These are phyloP conservation scores for Mustela lutreola DNA, from an alignment of 2,113 vertebrate species.

Conservation along the genomic window DNA sequence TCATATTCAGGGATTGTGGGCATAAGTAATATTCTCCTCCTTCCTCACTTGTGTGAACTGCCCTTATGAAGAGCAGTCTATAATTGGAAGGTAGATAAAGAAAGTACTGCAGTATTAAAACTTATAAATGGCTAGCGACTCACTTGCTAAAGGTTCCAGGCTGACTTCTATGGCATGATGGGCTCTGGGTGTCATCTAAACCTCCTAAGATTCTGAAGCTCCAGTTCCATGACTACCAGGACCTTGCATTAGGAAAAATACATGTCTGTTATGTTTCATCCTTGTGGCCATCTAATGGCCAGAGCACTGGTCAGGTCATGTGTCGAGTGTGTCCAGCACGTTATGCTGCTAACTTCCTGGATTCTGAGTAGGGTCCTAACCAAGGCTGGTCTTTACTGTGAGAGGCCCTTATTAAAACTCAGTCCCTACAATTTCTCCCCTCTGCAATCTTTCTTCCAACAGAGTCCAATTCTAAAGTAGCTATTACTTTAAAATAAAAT, in stretches of 20 bases:
- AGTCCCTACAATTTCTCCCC: not conserved
- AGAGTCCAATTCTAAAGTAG: not conserved
- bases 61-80: not conserved
- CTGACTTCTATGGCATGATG: not conserved
- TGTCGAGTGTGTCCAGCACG: not conserved
- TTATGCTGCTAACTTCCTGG: not conserved
- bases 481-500: slow-evolving; percentile 20
- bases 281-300: not conserved
- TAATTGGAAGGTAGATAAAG: not conserved
- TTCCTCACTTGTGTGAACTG: not conserved
- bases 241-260: not conserved
- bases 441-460: slow-evolving; percentile 12
- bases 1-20: not conserved
- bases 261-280: not conserved
- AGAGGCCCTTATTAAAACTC: not conserved
- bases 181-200: not conserved
- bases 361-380: not conserved
- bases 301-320: fast-evolving
- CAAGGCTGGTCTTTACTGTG: not conserved
- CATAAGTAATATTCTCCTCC: not conserved
- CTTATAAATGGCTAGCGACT: not conserved
- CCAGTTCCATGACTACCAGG: not conserved
- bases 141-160: not conserved
- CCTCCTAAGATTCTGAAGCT: not conserved
- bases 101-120: not conserved